A percentile compares a stretch with the other conserved stretches of the same genome.
Conservation (phyloP, 2,113 vertebrate species). For the Stigmatopora nigra region DNA sequence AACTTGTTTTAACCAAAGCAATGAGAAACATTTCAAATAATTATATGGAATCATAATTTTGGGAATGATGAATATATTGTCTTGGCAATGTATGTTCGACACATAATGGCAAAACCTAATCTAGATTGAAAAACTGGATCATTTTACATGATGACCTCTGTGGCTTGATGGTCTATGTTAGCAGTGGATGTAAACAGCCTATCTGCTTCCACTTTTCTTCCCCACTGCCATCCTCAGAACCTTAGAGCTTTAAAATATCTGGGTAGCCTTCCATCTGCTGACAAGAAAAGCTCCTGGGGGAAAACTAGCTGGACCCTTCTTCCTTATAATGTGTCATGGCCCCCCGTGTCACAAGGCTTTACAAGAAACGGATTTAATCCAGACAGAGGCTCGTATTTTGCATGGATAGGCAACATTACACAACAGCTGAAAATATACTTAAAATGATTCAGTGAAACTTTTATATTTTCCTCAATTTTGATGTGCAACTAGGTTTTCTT, state of each 20-base stretch:
- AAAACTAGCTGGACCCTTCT: conserved; percentile 35
- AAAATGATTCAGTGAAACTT: conserved; percentile 19
- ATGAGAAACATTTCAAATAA: neutral
- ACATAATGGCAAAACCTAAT: neutral
- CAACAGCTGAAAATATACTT: conserved; percentile 10
- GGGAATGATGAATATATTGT: neutral
- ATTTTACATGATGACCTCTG: conserved; percentile 21
- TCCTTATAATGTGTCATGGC: conserved; percentile 49
- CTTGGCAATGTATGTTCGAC: conserved; percentile 8
- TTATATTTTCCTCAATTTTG: conserved; percentile 5
- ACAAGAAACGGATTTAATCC: conserved; percentile 12
- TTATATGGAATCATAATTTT: neutral
- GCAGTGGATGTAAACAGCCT: conserved; percentile 36
- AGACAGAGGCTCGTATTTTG: conserved; percentile 16
- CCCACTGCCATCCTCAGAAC: conserved; percentile 29
- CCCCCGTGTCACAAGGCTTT: conserved; percentile 25
- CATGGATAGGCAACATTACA: neutral
- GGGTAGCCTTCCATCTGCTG: conserved; percentile 44
- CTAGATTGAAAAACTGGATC: conserved; percentile 20
- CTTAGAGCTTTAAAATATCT: conserved; percentile 29
- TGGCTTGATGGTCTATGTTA: conserved; percentile 9
- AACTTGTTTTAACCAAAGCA: too few species aligned
- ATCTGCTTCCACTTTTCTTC: conserved; percentile 30
- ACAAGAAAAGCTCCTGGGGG: conserved; percentile 49
- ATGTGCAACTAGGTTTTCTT: neutral